phyloP scores from a whole-genome alignment of 2,888 invertebrate genomes.

The Drosophila lacicola region DNA sequence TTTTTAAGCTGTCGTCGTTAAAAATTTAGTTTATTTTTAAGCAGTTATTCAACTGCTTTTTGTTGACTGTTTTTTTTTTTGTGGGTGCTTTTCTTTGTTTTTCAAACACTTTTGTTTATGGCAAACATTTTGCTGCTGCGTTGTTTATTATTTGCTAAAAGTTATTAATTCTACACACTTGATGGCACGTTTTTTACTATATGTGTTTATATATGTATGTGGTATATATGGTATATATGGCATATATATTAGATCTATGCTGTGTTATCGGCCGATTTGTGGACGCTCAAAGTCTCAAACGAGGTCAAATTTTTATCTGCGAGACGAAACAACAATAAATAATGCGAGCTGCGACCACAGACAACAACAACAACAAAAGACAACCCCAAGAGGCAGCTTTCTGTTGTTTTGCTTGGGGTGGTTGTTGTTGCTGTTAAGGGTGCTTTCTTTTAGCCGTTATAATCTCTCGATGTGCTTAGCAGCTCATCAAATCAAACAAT shows the following conservation, averaged over 20 bases:
- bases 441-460: conserved; percentile 34
- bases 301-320: conserved; percentile 81
- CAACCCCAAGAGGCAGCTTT: conserved; percentile 34
- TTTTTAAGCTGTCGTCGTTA: conserved; percentile 23
- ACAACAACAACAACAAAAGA: conserved; percentile 52
- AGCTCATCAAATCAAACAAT: conserved; percentile 53
- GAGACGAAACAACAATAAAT: conserved; percentile 73
- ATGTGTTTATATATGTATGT: conserved; percentile 4
- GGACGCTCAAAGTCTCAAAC: conserved; percentile 56
- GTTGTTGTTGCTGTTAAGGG: conserved; percentile 32
- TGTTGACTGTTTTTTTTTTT: conserved; percentile 3
- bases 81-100: conserved; percentile 6
- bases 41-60: conserved; percentile 38
- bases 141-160: no score
- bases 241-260: conserved; percentile 27
- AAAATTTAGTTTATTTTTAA: conserved; percentile 4
- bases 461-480: conserved; percentile 44
- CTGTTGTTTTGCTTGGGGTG: conserved; percentile 13
- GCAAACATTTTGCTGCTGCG: conserved; percentile 62
- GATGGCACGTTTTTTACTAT: conserved; percentile 40
- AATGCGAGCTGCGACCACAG: conserved; percentile 52
- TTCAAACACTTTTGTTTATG: conserved; percentile 55
- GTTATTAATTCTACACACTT: conserved; percentile 9
- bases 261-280: conserved; percentile 47
- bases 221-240: not conserved